Conservation (phyloP, 2,113 vertebrate species). For the Calidris pygmaea region DNA sequence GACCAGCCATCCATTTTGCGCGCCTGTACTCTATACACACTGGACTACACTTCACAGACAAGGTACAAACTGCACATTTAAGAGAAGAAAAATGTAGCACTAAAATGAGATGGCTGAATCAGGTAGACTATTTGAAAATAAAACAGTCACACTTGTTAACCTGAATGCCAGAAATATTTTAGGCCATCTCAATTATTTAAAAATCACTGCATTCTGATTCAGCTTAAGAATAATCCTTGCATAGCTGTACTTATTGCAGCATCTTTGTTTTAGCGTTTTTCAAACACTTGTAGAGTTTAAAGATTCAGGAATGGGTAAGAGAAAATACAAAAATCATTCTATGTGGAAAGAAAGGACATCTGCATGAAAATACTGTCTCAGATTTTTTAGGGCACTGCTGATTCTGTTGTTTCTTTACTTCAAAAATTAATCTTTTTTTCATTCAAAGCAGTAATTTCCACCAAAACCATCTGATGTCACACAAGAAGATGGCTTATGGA, state of each 20-base stretch:
- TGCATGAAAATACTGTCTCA: neutral
- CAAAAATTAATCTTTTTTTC: neutral
- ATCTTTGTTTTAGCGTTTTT: neutral
- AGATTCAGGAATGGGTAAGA: neutral
- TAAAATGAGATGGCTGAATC: neutral
- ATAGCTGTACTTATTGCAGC: conserved; percentile 18
- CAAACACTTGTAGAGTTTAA: neutral
- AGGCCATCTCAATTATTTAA: conserved; percentile 13
- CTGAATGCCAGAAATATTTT: conserved; percentile 19
- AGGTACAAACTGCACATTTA: neutral
- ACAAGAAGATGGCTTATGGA: neutral
- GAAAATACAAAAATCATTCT: neutral
- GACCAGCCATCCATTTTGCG: neutral
- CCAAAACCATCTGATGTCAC: neutral
- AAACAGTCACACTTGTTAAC: conserved; percentile 9
- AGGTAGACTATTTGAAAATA: neutral
- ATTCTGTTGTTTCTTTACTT: neutral
- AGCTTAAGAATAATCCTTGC: conserved; percentile 33
- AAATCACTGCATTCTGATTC: neutral
- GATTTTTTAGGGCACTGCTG: neutral
- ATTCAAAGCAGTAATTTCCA: neutral
- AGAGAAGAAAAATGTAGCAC: neutral
- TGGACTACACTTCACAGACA: neutral
- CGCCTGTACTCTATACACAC: neutral
- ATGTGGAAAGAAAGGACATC: neutral